Base-by-base conservation (phyloP, 1,140 invertebrate species). In the Lasioglossum baleicum region DNA sequence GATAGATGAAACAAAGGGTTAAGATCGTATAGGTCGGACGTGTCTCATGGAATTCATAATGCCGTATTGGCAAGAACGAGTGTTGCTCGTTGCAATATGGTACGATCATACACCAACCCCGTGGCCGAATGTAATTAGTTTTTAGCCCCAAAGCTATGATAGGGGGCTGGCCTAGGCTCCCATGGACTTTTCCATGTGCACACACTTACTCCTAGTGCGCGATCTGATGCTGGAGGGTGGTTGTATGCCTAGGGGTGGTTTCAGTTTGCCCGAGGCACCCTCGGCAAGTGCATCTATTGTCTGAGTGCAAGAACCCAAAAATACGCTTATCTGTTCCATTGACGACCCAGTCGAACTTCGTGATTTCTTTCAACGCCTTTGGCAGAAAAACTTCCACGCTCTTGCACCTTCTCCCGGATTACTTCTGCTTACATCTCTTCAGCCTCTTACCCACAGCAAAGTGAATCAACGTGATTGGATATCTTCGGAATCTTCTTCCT, bases 51-150 rank as follows among this genome's bases (percentile, higher is more conserved):
- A 89, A 88, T 88, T 89, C 81, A 87, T 89, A 75, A 48, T 82
- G 86, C 81, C 86, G 72, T 83, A 89, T 84, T 80, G 81, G 71
- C 56, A 74, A 35, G 63, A 74, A 51, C 53, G 82, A 83, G 82
- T 84, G 89, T 86, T 87, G 87, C 75, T 82, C 79, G 73, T 79
- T 86, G 88, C 90, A 90, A 90, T 90, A 90, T 90, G 90, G 84
- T 86, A 83, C 83, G 69, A 83, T 77, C 85, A 87, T 83, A 81
- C 72, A 83, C 78, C 83, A 86, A 80, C 88, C 88, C 84, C 72
- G 78, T 84, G 63, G 87, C 84, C 84, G 88, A 91, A 91, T 91
- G 90, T 91, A 91, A 91, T 91, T 91, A 91, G 90, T 91, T 91
- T 91, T 91, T 88, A 86, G 89, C 90, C 90, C 89, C 78, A 75